A percentile compares a stretch with the other conserved stretches of the same genome.
These are phyloP conservation scores for Zootoca vivipara DNA, from an alignment of 2,113 vertebrate genomes.

Conservation along the genomic window DNA sequence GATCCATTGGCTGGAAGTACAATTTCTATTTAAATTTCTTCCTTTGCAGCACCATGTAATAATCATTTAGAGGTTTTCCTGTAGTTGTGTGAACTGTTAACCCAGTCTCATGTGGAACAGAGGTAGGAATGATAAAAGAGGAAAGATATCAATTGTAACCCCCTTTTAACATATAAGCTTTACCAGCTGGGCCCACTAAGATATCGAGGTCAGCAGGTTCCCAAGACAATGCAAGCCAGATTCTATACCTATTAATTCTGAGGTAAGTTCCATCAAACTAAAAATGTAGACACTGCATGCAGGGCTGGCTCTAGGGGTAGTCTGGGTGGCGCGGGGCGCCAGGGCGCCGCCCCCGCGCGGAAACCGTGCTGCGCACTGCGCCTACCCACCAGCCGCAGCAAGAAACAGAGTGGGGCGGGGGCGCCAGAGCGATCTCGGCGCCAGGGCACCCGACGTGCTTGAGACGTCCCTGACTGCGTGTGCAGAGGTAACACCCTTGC, in stretches of 20 bases:
- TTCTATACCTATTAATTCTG: background rate
- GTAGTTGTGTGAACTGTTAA: background rate
- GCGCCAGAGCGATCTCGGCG: too few relatives aligned
- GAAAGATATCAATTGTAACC: background rate
- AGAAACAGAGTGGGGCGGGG: too few relatives aligned
- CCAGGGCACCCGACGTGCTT: too few relatives aligned
- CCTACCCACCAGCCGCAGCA: too few relatives aligned
- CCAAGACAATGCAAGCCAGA: background rate
- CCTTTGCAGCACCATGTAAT: background rate
- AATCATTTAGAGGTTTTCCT: background rate
- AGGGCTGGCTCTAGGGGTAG: too few relatives aligned
- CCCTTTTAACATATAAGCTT: background rate
- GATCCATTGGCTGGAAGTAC: conserved; percentile 68
- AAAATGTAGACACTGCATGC: too few relatives aligned
- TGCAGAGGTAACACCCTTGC: too few relatives aligned
- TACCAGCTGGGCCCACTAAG: background rate
- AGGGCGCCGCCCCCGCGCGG: too few relatives aligned
- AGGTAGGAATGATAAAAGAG: background rate
- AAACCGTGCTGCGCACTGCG: too few relatives aligned
- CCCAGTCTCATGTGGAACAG: background rate
- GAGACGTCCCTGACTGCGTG: too few relatives aligned
- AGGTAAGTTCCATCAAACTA: background rate
- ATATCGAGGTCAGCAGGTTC: background rate
- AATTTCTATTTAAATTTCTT: conserved; percentile 35
- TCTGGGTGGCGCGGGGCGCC: too few relatives aligned